phyloP scores from a whole-genome alignment of 2,888 invertebrate genomes.

The Epinotia nisella region DNA sequence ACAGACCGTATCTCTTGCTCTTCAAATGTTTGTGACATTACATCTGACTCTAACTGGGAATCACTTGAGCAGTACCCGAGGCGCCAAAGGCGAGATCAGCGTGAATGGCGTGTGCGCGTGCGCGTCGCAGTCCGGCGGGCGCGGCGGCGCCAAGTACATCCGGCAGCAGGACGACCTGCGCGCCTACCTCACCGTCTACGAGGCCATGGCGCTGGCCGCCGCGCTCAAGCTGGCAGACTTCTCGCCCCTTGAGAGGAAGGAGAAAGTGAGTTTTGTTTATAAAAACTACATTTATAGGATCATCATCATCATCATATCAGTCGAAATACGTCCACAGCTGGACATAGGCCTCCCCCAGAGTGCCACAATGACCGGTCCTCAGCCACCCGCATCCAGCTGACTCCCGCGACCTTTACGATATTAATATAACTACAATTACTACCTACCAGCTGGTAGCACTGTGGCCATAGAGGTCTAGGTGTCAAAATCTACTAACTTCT shows the following conservation, averaged over 20 bases:
- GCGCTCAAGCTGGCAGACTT: constrained; percentile 92
- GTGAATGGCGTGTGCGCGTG: constrained; percentile 87
- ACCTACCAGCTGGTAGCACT: no score
- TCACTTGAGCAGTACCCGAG: constrained; percentile 82
- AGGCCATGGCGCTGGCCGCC: constrained; percentile 93
- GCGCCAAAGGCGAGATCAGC: constrained; percentile 89
- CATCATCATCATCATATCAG: no score
- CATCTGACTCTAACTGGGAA: no score
- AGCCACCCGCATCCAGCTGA: no score
- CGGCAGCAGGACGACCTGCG: constrained; percentile 92
- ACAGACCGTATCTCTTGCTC: no score
- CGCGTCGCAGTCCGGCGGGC: constrained; percentile 88
- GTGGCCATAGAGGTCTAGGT: no score
- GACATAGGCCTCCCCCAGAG: no score
- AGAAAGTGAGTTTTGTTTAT: constrained; percentile 85
- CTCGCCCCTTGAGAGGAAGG: constrained; percentile 87
- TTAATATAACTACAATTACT: no score
- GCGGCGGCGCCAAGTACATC: constrained; percentile 92
- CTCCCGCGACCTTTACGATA: background rate
- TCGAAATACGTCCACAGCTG: no score
- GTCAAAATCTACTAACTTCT: no score
- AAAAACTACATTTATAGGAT: background rate
- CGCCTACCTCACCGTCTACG: constrained; percentile 90
- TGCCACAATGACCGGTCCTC: no score
- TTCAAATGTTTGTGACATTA: no score